phyloP scores from a whole-genome alignment of 2,113 vertebrate species.

The Thryonomys swinderianus region DNA sequence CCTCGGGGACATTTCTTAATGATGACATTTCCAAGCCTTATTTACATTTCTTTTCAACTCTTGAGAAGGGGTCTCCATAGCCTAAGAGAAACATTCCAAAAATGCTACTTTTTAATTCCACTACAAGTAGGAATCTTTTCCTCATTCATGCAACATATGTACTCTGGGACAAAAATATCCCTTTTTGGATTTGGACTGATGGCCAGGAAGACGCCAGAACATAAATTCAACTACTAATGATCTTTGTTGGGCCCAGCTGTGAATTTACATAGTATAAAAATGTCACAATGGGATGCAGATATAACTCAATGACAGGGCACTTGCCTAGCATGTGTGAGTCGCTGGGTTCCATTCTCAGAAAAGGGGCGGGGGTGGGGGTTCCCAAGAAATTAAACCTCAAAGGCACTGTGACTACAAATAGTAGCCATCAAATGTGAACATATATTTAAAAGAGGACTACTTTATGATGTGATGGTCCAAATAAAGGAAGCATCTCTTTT shows the following conservation, averaged over 20 bases:
- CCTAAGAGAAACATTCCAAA: neutral
- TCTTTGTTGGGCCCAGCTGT: neutral
- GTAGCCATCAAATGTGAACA: constrained; percentile 16
- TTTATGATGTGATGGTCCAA: neutral
- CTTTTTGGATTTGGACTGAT: neutral
- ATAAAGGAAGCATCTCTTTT: neutral
- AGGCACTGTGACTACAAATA: constrained; percentile 12
- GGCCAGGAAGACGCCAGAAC: constrained; percentile 38
- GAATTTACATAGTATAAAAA: constrained; percentile 62
- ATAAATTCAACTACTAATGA: neutral
- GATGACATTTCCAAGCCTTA: neutral
- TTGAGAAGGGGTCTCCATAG: neutral
- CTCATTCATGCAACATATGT: constrained; percentile 8
- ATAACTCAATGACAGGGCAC: neutral
- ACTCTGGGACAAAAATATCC: neutral
- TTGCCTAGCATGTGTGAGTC: neutral
- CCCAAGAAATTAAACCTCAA: constrained; percentile 29
- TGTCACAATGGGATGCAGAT: neutral
- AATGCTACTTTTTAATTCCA: neutral
- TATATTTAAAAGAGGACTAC: constrained; percentile 23
- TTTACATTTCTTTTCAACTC: constrained; percentile 54
- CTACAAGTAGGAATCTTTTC: constrained; percentile 27
- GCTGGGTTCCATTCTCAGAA: neutral
- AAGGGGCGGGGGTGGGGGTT: neutral
- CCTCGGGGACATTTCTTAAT: neutral